Evolutionary conservation across 2,797 vertebrate species (phyloP).

Genomic region (Geotria australis): DNA sequence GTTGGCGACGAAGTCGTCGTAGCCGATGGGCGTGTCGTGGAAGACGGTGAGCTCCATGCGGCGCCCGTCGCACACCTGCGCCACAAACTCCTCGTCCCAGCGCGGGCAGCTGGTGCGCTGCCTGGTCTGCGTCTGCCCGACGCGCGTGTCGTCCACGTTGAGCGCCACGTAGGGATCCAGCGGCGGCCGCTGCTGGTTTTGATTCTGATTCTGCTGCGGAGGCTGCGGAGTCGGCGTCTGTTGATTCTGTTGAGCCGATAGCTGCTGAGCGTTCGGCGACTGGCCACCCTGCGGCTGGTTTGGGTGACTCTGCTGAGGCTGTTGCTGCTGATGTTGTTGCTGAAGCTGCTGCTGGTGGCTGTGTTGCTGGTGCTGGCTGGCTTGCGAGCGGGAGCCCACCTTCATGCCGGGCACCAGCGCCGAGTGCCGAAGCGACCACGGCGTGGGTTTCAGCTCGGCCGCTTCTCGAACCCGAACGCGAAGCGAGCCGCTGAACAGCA

Average conservation of each 20-base stretch:
- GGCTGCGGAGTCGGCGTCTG: no score
- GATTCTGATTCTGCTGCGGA: no score
- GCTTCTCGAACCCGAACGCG: constrained; percentile 95
- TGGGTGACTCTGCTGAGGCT: no score
- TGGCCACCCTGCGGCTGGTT: no score
- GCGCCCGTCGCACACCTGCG: constrained; percentile 63
- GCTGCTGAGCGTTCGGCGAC: no score
- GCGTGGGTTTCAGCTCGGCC: constrained; percentile 81
- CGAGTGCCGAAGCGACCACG: constrained; percentile 84
- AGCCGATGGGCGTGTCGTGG: constrained; percentile 90
- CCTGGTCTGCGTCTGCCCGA: constrained; percentile 80
- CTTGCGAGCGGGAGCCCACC: constrained; percentile 74
- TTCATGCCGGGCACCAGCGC: no score
- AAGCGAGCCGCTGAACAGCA: constrained; percentile 89
- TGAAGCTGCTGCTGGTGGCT: no score
- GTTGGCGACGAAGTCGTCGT: constrained; percentile 96
- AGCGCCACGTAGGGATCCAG: constrained; percentile 92
- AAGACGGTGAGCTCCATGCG: constrained; percentile 93
- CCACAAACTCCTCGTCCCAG: constrained; percentile 95
- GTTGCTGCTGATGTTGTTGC: no score
- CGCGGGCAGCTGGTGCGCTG: constrained; percentile 89
- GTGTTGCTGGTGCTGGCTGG: constrained; percentile 4
- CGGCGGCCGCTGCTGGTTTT: constrained; percentile 15
- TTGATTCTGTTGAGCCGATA: no score
- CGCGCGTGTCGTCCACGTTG: constrained; percentile 78